Base-by-base conservation (phyloP, 64 coral and sea anemone species). In the Pocillopora verrucosa region DNA sequence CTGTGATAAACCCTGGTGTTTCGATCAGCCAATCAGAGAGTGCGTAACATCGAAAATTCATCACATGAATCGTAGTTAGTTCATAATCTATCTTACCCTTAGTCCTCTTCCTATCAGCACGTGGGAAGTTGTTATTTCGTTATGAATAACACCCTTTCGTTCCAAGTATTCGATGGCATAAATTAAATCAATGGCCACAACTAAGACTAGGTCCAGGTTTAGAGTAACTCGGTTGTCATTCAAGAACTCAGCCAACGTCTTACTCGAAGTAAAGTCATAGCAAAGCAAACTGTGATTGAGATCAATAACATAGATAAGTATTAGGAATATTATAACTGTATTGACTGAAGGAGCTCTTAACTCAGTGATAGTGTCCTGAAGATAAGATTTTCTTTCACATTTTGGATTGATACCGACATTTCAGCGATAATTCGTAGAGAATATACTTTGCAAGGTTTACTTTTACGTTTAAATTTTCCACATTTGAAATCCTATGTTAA, bases 51-150 rank as follows among this genome's bases (percentile, higher is more conserved):
- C 41, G 3, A 51, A 51, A 51, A 3, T 51, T 51, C 41, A 51
- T 51, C 7, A 51, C 7, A 4, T 51, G 41, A 51, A 7, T 51
- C 41, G 41, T 7, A 51, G 7, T 51, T 7, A 51, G 41, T 51
- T 51, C 41, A 51, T 4, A 2, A 70, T 11, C n/a, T 70, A 63
- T 17, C 58, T 65, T 61, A 83, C 80, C 80, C 80, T 83, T 2
- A 22, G 64, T 83, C 80, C 80, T 68, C 60, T 83, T 20, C 61
- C 80, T n/a, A 83, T 83, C 60, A 83, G 51, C 9, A 83, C 62
- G 19, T 20, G 65, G 62, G 80, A 67, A 11, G 80, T 68, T 69
- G 62, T 45, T 15, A 83, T 83, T 19, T 67, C 67, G 80, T 83
- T 83, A 69, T 83, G 80, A 11, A 83, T 61, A 37, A 83, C 60